These are phyloP conservation scores for Gephyroberyx darwinii DNA, from an alignment of 2,797 vertebrate genomes.

Conservation along the genomic window DNA sequence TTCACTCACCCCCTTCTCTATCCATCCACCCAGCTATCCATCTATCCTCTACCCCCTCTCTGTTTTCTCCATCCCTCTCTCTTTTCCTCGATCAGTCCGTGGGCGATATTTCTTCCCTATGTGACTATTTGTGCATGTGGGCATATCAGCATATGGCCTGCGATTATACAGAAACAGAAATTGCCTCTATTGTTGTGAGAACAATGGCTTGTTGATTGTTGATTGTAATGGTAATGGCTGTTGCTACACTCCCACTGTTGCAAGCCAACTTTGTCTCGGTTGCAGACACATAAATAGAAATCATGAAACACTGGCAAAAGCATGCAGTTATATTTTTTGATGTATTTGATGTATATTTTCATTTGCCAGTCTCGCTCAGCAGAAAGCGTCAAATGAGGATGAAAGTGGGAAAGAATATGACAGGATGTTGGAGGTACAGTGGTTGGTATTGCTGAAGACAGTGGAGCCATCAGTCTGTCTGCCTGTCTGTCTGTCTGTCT, in stretches of 20 bases:
- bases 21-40: neutral
- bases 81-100: constrained; percentile 9
- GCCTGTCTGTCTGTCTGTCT: neutral
- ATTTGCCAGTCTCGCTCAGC: neutral
- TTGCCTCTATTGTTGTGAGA: constrained; percentile 31
- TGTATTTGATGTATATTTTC: too few species aligned
- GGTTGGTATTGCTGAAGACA: too few species aligned
- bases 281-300: constrained; percentile 42
- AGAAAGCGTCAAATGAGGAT: too few species aligned
- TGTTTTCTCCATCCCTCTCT: neutral
- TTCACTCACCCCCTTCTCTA: too few species aligned
- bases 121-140: constrained; percentile 32
- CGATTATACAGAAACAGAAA: constrained; percentile 52
- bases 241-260: constrained; percentile 44
- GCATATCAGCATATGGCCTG: constrained; percentile 70
- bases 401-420: too few species aligned
- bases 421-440: too few species aligned
- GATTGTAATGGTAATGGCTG: constrained; percentile 47
- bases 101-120: constrained; percentile 45
- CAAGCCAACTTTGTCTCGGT: constrained; percentile 48
- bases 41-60: neutral
- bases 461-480: too few species aligned
- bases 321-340: neutral
- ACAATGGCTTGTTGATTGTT: constrained; percentile 50
- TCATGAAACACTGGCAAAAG: constrained; percentile 37